Evolutionary conservation across 2,113 vertebrate species (phyloP).

Genomic region (Aphelocoma coerulescens): DNA sequence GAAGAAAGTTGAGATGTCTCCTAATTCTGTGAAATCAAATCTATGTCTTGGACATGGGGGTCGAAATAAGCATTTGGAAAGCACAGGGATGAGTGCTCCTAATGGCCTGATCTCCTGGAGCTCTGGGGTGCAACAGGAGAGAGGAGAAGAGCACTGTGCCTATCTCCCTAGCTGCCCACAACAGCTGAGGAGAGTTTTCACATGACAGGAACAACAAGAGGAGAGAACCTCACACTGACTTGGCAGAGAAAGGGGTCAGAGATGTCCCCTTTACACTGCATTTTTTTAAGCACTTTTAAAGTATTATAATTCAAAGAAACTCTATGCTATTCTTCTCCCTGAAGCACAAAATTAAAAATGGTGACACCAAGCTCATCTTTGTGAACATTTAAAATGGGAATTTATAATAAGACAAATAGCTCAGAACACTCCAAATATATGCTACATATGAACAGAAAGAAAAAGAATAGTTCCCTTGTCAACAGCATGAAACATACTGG

Average conservation of each 20-base stretch:
- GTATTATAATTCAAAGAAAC: neutral
- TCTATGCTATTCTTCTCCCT: neutral
- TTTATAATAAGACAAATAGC: neutral
- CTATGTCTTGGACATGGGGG: neutral
- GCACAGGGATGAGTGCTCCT: neutral
- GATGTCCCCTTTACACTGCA: neutral
- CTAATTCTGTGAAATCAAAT: neutral
- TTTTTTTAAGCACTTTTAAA: neutral
- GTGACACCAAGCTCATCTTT: neutral
- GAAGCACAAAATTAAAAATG: neutral
- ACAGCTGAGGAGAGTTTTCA: neutral
- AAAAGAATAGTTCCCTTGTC: neutral
- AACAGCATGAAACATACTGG: neutral
- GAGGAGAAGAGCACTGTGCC: neutral
- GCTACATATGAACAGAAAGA: neutral
- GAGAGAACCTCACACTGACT: neutral
- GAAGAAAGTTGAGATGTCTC: neutral
- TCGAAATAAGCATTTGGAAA: neutral
- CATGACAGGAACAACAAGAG: fast-evolving
- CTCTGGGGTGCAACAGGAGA: neutral
- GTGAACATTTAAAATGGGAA: neutral
- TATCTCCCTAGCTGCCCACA: neutral
- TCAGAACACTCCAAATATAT: neutral
- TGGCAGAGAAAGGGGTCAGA: neutral
- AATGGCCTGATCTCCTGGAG: fast-evolving